phyloP scores from a whole-genome alignment of 1,140 invertebrate species.

The Asbolus verrucosus region DNA sequence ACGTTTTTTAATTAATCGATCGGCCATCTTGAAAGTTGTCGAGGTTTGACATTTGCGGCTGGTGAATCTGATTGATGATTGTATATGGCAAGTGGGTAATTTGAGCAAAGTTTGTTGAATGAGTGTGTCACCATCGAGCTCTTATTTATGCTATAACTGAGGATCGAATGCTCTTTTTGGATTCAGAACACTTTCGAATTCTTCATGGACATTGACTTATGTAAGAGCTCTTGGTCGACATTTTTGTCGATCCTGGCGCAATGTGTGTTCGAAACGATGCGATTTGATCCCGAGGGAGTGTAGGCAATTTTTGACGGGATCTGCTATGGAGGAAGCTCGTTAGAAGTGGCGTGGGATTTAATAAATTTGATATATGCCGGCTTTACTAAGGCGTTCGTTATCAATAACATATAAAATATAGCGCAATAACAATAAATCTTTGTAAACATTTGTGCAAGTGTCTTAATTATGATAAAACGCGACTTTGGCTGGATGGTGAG shows the following conservation, averaged over 20 bases:
- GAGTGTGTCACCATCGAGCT: constrained; percentile 1
- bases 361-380: constrained; percentile 45
- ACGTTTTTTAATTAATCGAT: not conserved
- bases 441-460: constrained; percentile 39
- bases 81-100: too few relatives aligned
- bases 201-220: constrained; percentile 8
- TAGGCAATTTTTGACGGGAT: constrained; percentile 14
- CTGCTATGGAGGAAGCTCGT: constrained; percentile 34
- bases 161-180: not conserved
- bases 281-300: constrained; percentile 40
- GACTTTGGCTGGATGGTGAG: constrained; percentile 20
- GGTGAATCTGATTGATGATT: not conserved
- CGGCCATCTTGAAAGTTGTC: not conserved
- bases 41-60: constrained; percentile 7
- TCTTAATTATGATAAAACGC: constrained; percentile 42
- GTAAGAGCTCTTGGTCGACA: constrained; percentile 1
- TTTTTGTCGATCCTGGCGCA: not conserved
- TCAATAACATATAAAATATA: constrained; percentile 47
- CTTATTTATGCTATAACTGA: not conserved
- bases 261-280: not conserved
- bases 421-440: constrained; percentile 47
- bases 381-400: constrained; percentile 39
- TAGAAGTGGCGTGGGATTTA: constrained; percentile 41
- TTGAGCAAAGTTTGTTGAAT: not conserved
- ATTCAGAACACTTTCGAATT: constrained; percentile 23